These are phyloP conservation scores for Antedon mediterranea DNA, from an alignment of 53 echinoderm and acorn worm species.

Conservation along the genomic window DNA sequence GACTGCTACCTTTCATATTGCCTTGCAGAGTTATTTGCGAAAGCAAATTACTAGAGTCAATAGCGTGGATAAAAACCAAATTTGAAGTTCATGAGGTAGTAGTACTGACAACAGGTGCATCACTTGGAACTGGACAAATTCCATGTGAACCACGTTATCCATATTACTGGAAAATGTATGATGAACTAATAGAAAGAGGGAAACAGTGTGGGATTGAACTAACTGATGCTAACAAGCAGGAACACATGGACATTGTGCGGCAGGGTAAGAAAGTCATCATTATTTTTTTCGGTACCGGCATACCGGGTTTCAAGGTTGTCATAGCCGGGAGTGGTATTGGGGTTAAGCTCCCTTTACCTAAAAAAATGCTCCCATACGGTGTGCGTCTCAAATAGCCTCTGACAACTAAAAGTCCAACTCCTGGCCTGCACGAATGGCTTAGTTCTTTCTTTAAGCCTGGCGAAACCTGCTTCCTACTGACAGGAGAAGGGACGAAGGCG, in stretches of 20 bases:
- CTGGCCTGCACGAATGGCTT: no score
- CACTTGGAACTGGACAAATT: background rate
- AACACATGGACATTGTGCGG: no score
- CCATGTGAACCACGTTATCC: background rate
- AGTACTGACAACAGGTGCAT: background rate
- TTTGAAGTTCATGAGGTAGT: background rate
- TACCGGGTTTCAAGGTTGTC: no score
- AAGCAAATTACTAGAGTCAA: background rate
- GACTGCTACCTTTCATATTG: background rate
- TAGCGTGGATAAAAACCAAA: background rate
- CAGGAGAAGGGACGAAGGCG: no score
- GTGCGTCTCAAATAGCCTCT: background rate
- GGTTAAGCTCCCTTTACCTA: background rate
- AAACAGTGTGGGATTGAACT: background rate
- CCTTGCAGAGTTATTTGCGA: background rate
- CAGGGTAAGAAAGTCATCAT: no score
- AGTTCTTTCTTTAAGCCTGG: no score
- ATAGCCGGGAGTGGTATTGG: background rate
- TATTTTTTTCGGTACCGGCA: no score
- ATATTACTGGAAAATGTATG: background rate
- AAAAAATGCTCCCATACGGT: background rate
- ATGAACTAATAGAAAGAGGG: background rate
- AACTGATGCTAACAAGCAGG: no score
- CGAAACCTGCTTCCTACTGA: no score
- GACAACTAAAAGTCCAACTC: background rate